Base-by-base conservation (phyloP, 2,888 invertebrate species). In the Orchesella flavescens region DNA sequence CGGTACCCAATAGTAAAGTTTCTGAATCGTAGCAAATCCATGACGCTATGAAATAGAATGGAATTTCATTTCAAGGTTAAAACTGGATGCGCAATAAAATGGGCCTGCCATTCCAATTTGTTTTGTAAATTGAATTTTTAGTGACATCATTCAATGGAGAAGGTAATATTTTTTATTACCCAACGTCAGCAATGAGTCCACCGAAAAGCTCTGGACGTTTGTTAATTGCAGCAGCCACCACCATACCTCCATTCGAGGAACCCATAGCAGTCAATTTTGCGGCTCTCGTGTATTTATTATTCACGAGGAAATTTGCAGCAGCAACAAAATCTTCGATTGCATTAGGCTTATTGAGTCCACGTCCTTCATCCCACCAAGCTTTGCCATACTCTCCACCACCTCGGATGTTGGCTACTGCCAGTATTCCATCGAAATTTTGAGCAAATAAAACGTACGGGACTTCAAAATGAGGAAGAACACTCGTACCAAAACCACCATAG, bases 401-500 rank as follows among this genome's bases (percentile, higher is more conserved):
- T 68, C 99, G 93, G 75, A 99, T 94, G 91, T 98, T 99, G 44
- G 98, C 95, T 86, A 97, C 93, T 17, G 97, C 98, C 85, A 96
- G 93, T 72, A 98, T 93, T 0, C 98, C 98, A 89, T 94, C 93
- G 87, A 98, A 94, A 89, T 96, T 94, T 89, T 97, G 78, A 1
- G 72, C 82, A 53, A 82, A 82, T 13, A 82, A 21, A 15, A 82
- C 49, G 53, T 57, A 85, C 94, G 89, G 98, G 94, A 90, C 97
- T 97, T 87, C 97, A 93, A 55, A 97, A 91, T 80, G 96, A 92
- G 98, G 98, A 89, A 95, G 94, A 87, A 97, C 92, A 90, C 95
- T 95, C 88, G 97, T 93, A 91, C 97, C 97, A 91, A 99, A 99
- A 0, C 98, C 98, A 77, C 99, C 99, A 91, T 99, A 98, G 17